Base-by-base conservation (phyloP, 2,113 vertebrate species). In the Corythaixoides concolor region DNA sequence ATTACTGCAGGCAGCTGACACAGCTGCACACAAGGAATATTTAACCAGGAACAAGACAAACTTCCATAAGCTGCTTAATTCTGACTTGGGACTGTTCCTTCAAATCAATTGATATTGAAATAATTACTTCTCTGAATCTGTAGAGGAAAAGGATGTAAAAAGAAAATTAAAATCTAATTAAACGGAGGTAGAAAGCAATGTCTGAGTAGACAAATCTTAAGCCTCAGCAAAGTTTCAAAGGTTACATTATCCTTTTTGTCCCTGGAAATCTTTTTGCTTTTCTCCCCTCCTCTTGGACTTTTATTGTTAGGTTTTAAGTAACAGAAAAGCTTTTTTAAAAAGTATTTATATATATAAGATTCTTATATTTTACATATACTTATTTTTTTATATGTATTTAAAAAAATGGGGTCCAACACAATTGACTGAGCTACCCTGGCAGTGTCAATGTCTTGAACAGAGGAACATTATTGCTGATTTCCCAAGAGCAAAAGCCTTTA, bases 141-240 rank as follows among this genome's bases (percentile, higher is more conserved):
- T 88, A 45, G 95, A 97, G 96, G 91, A 89, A 94, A 86, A 90
- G 92, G 72, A 95, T 95, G 78, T 95, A 91, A 97, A 97, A 98
- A 95, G 92, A 97, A 97, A 97, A 97, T 97, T 95, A 97, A 98
- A 97, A 95, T 96, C 90, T 97, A 98, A 98, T 98, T 97, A 97
- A 97, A 97, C 88, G n/a, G 80, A 91, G 94, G 92, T 84, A 96
- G 85, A 93, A 90, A 89, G 66, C 76, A 92, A 73, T 85, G 73
- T 95, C 91, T 96, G 85, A 95, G 75, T 80, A 96, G 93, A 95
- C 86, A 95, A 90, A 79, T 91, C 91, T 90, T 92, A 97, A 97
- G 88, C 96, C 77, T 96, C 66, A 82, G 88, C 76, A 95, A 92
- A 97, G 97, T 96, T 96, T 96, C 79, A 92, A 97, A 98, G 95